Evolutionary conservation across 2,113 vertebrate genomes (phyloP).

Genomic region (Clupea harengus): DNA sequence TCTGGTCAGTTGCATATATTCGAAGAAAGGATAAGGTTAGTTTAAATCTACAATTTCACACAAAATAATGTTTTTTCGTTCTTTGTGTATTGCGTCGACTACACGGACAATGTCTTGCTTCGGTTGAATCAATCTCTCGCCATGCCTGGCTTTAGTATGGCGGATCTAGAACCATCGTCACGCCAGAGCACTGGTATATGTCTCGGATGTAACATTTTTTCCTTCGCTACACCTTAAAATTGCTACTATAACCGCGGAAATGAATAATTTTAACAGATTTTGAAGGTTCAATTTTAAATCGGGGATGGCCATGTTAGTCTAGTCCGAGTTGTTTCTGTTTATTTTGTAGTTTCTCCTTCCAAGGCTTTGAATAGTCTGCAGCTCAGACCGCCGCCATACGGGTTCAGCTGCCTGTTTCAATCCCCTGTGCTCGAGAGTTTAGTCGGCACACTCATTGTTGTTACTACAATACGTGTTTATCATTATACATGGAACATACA

Average conservation of each 20-base stretch:
- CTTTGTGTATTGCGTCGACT: not conserved
- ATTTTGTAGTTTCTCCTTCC: constrained; percentile 52
- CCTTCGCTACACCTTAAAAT: not conserved
- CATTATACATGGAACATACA: not conserved
- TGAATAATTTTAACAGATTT: not conserved
- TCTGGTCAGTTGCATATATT: constrained; percentile 40
- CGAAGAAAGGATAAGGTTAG: constrained; percentile 50
- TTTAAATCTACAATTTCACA: constrained; percentile 44
- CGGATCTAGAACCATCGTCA: constrained; percentile 70
- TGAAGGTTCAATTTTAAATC: not conserved
- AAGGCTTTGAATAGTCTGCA: constrained; percentile 49
- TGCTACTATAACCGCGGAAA: not conserved
- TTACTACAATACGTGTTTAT: not conserved
- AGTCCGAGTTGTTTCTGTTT: not conserved
- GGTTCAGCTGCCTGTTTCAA: constrained; percentile 27
- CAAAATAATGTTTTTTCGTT: constrained; percentile 46
- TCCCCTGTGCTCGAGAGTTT: not conserved
- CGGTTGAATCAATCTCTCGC: constrained; percentile 35
- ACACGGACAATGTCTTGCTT: not conserved
- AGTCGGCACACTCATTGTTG: not conserved
- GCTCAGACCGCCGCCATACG: constrained; percentile 50
- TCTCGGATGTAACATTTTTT: constrained; percentile 56
- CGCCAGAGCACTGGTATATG: constrained; percentile 62
- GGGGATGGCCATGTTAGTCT: not conserved
- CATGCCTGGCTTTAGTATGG: constrained; percentile 68